These are phyloP conservation scores for Willowsia nigromaculata DNA, from an alignment of 2,888 invertebrate genomes.

Conservation along the genomic window DNA sequence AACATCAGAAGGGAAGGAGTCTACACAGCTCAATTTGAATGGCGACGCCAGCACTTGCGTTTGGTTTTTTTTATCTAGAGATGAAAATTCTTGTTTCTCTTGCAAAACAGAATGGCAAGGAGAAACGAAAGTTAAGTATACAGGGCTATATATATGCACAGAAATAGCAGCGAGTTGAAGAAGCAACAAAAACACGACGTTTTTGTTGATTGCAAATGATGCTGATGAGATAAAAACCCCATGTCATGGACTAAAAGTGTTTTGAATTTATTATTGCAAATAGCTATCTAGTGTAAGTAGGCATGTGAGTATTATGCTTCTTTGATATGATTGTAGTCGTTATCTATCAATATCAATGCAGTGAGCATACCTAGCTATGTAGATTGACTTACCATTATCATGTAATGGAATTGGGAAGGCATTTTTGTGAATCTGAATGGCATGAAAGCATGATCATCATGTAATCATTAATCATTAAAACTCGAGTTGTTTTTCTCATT, in stretches of 20 bases:
- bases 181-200: not conserved
- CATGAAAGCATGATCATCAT: not conserved
- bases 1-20: not conserved
- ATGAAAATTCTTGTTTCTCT: not conserved
- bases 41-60: not conserved
- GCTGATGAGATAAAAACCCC: constrained; percentile 4
- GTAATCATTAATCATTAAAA: constrained; percentile 11
- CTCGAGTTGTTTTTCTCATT: constrained; percentile 20
- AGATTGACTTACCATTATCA: not conserved
- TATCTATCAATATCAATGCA: constrained; percentile 18
- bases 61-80: not conserved
- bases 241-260: constrained; percentile 25
- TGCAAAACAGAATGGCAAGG: constrained; percentile 11
- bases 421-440: not conserved
- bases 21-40: not conserved
- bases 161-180: not conserved
- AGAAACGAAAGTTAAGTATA: not conserved
- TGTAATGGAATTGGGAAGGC: not conserved
- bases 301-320: too few species aligned
- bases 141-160: not conserved
- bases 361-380: not conserved
- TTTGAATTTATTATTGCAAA: constrained; percentile 24
- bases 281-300: not conserved
- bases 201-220: not conserved
- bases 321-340: not conserved